Evolutionary conservation across 2,888 invertebrate genomes (phyloP), one percentile per base, ranked within the genome.

Genomic region (Allacma fusca): DNA sequence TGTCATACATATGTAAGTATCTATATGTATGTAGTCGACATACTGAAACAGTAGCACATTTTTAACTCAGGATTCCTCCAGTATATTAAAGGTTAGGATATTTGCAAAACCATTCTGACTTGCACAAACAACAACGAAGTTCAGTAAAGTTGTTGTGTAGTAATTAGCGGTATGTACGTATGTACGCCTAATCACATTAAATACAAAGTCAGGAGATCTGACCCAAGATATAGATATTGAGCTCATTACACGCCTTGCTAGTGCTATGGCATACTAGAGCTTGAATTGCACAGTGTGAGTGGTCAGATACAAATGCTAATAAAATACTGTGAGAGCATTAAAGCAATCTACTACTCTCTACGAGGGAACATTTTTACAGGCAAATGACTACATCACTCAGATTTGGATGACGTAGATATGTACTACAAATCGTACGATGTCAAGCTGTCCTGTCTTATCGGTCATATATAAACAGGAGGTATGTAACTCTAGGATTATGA

Each of bases 371-470:
- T 13, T 50, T 50, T 50, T 50, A 16, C 50, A 50, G 34, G 16
- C 9, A 19, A 50, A 50, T 50, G 50, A n/a, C 16, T 50, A 50
- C 50, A 62, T 62, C 9, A 62, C 13, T 26, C 62, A 62, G 62
- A 62, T 62, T 62, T 23, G 19, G 2, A 2, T 62, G 24, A 62
- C 62, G 62, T 62, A 62, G 9, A n/a, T n/a, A n/a, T n/a, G 26
- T 4, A 62, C 62, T 62, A 24, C 62, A 62, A 24, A 62, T 62
- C 24, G 62, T 24, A 62, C 24, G 62, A 62, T 62, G 62, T 62
- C 62, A 23, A 19, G 62, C 26, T 62, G 62, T 26, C 62, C 62
- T 62, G 2, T 26, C 19, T 26, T 62, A 62, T 62, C 62, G 62
- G 62, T 62, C 62, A 62, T 62, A 50, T 9, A 9, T 50, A 50